Base-by-base conservation (phyloP, 2,888 invertebrate species). In the Cecidostiba fungosa region DNA sequence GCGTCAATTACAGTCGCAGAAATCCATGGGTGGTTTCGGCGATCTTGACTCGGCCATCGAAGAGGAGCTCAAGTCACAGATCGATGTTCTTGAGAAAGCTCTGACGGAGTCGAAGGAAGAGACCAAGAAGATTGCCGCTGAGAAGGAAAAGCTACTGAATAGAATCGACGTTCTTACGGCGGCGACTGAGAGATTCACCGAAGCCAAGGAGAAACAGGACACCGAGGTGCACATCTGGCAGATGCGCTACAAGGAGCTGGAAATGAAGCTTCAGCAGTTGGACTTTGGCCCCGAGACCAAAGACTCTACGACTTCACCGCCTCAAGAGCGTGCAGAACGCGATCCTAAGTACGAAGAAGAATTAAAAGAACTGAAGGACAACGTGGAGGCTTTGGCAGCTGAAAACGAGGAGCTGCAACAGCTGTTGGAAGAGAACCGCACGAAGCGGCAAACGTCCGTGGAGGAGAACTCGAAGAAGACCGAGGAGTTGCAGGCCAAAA, bases 171-270 rank as follows among this genome's bases (percentile, higher is more conserved):
- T 96, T 5, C 94, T 98, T 76, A 95, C 95, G 26, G 94, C 95
- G 47, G 96, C 97, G 1, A 97, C 97, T 91, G 97, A 97, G 77
- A 95, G 96, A 86, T 95, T 97, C 91, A 94, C 96, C 1, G 97
- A 98, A 91, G 95, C 96, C 93, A 98, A 97, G 93, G 97, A 97
- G 91, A 96, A 96, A 87, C 96, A 97, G 92, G 97, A 97, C 89
- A 95, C 95, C 91, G 97, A 97, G 91, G 94, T 97, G 29, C 95
- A 96, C 87, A 94, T 96, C 90, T 96, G 96, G 94, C 96, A 96
- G 91, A 95, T 95, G 85, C 95, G 96, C 91, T 96, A 96, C 89
- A 95, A 96, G 88, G 96, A 97, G 90, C 94, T 97, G 1, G 95
- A 95, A 89, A 94, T 96, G 80, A 96, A 97, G 93, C 91, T 97